Conservation (phyloP, 92 coral and sea anemone species). For the Palythoa grandis region DNA sequence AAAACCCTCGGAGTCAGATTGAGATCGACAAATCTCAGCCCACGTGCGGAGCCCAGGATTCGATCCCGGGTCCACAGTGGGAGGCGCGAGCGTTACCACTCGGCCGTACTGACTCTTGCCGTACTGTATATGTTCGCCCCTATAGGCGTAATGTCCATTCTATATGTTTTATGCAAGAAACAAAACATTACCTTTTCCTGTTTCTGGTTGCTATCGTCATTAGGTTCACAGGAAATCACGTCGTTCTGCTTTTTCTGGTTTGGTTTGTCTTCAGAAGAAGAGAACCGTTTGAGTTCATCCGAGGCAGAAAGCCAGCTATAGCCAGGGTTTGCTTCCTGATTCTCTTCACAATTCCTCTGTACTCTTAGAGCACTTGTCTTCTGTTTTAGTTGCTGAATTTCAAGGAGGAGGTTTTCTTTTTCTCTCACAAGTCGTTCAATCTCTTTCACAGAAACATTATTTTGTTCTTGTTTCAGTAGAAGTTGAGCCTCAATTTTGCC, state of each 20-base stretch:
- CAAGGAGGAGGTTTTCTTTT: conserved; percentile 5
- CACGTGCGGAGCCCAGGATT: no score
- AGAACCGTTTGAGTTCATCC: background rate
- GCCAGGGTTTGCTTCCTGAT: background rate
- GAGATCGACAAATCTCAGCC: no score
- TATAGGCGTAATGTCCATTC: no score
- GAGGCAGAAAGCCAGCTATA: background rate
- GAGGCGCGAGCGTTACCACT: no score
- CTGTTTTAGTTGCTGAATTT: conserved; percentile 13
- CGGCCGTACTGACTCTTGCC: no score
- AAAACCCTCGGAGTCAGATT: no score
- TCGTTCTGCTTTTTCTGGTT: background rate
- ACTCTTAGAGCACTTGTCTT: background rate
- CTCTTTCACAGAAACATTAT: background rate
- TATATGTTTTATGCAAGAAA: no score
- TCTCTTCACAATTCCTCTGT: background rate
- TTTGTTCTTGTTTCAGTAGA: conserved; percentile 5
- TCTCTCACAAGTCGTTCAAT: background rate
- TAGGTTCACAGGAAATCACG: background rate
- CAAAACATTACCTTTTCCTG: background rate
- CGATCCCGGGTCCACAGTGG: no score
- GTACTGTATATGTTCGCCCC: no score
- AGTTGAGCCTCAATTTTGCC: conserved; percentile 15
- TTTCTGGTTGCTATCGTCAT: background rate
- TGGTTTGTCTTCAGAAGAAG: background rate